phyloP scores from a whole-genome alignment of 2,797 vertebrate species.

The Anguilla obscura region DNA sequence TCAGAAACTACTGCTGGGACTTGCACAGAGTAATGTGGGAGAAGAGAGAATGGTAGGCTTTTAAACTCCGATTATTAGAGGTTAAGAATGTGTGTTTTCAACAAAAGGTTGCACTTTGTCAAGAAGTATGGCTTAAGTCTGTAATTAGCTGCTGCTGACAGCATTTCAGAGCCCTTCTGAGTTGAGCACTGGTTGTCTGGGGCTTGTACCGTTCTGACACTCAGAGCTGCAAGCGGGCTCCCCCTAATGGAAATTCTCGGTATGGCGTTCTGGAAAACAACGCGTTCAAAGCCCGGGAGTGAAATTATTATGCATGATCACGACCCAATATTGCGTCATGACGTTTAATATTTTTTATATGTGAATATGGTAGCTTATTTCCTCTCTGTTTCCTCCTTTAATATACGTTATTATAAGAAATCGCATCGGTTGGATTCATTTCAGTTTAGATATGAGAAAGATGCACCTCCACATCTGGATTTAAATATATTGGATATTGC shows the following conservation, averaged over 20 bases:
- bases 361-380: neutral
- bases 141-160: slow-evolving; percentile 66
- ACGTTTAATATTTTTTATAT: neutral
- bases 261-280: slow-evolving; percentile 52
- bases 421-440: neutral
- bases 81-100: slow-evolving; percentile 31
- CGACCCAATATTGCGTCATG: neutral
- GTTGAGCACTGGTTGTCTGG: slow-evolving; percentile 12
- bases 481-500: neutral
- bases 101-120: slow-evolving; percentile 41
- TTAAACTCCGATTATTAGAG: neutral
- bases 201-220: slow-evolving; percentile 40
- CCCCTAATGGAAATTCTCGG: slow-evolving; percentile 66
- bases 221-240: slow-evolving; percentile 70
- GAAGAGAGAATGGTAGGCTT: neutral
- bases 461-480: neutral
- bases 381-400: too few relatives aligned
- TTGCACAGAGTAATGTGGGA: neutral
- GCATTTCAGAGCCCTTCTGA: slow-evolving; percentile 49
- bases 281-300: neutral
- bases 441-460: neutral
- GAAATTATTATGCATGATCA: neutral
- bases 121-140: slow-evolving; percentile 48
- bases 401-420: neutral
- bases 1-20: neutral